Conservation (phyloP, 2,888 invertebrate species). For the Clivina fossor region DNA sequence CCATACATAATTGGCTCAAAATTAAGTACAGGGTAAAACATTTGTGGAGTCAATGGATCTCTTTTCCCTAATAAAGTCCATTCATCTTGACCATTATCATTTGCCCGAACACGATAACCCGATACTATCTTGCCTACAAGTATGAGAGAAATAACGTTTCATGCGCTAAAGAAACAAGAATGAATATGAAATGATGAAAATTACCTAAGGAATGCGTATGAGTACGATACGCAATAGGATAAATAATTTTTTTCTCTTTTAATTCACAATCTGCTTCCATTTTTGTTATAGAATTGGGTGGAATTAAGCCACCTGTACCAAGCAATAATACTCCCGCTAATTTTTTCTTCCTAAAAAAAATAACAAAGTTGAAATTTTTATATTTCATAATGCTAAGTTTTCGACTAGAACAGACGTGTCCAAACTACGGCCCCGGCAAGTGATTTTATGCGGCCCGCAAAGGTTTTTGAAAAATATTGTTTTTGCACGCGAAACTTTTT, state of each 20-base stretch:
- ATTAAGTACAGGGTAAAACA: constrained; percentile 85
- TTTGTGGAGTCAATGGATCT: constrained; percentile 86
- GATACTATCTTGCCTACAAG: constrained; percentile 73
- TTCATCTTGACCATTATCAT: constrained; percentile 59
- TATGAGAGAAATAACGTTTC: constrained; percentile 21
- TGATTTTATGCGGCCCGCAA: too few species aligned
- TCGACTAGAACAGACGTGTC: too few species aligned
- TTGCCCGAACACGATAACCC: constrained; percentile 73
- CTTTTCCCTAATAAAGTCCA: constrained; percentile 87
- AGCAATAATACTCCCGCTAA: constrained; percentile 89
- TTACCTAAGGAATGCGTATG: constrained; percentile 89
- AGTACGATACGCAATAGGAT: constrained; percentile 94
- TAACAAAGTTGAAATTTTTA: not conserved
- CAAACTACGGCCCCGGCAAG: too few species aligned
- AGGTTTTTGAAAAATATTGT: too few species aligned
- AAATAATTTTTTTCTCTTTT: constrained; percentile 76
- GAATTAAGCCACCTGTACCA: constrained; percentile 82
- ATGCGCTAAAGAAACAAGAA: not conserved
- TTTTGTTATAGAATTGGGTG: constrained; percentile 68
- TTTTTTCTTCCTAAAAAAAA: constrained; percentile 70
- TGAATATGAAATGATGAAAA: constrained; percentile 31
- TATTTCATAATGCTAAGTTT: not conserved
- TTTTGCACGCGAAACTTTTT: too few species aligned
- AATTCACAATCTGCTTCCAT: constrained; percentile 92
- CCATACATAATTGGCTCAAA: constrained; percentile 64